Evolutionary conservation across 2,888 invertebrate species (phyloP).

Genomic region (Polydrusus tereticollis): DNA sequence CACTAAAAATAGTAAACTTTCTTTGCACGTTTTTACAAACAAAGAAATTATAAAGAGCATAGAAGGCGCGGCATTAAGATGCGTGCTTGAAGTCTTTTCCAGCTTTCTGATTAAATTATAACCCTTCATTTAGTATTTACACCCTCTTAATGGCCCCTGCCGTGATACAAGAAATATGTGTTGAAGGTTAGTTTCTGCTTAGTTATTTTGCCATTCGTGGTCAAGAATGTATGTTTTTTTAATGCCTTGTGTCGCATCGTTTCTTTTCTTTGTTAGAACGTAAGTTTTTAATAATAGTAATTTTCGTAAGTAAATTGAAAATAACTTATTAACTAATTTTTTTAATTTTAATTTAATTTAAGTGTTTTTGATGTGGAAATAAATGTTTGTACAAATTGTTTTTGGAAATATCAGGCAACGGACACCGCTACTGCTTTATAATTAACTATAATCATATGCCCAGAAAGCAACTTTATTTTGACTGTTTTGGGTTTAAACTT

Average conservation of each 20-base stretch:
- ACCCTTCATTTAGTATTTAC: slow-evolving; percentile 60
- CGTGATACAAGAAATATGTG: slow-evolving; percentile 46
- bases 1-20: neutral
- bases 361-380: neutral
- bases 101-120: slow-evolving; percentile 66
- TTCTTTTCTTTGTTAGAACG: neutral
- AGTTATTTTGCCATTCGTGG: slow-evolving; percentile 25
- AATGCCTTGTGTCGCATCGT: neutral
- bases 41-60: slow-evolving; percentile 39
- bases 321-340: no score
- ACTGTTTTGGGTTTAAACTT: neutral
- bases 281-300: neutral
- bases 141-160: slow-evolving; percentile 50
- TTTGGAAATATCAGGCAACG: no score
- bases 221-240: slow-evolving; percentile 29
- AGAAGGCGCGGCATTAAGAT: slow-evolving; percentile 51
- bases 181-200: slow-evolving; percentile 35
- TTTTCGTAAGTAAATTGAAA: neutral
- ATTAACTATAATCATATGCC: no score
- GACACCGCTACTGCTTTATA: no score
- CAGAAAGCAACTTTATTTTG: no score
- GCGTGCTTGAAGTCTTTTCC: slow-evolving; percentile 64
- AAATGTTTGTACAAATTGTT: no score
- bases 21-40: slow-evolving; percentile 5
- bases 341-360: no score